These are phyloP conservation scores for Leptinotarsa texana DNA, from an alignment of 1,140 invertebrate genomes.

Conservation along the genomic window DNA sequence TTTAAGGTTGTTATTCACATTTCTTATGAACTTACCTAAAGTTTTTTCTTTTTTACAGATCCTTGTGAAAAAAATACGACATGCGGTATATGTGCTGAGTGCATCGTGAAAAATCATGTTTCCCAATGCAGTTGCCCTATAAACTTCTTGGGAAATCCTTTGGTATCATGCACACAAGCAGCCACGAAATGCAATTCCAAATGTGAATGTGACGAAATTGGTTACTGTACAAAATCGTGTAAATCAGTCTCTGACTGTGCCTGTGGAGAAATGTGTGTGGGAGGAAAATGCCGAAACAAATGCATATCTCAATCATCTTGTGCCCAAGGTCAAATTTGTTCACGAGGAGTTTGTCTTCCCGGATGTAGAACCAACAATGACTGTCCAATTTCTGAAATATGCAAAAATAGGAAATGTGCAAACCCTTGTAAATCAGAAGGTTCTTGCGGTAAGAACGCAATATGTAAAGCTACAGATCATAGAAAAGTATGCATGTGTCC, in stretches of 20 bases:
- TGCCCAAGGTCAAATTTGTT: slow-evolving; percentile 63
- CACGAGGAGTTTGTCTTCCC: slow-evolving; percentile 65
- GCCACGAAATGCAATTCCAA: slow-evolving; percentile 67
- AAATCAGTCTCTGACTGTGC: slow-evolving; percentile 68
- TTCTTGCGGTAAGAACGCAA: slow-evolving; percentile 74
- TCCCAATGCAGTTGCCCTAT: slow-evolving; percentile 82
- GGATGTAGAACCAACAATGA: slow-evolving; percentile 82
- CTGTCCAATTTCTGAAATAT: slow-evolving; percentile 76
- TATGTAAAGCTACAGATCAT: slow-evolving; percentile 76
- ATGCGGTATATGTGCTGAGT: slow-evolving; percentile 83
- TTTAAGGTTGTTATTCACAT: too few species aligned
- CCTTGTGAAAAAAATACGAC: slow-evolving; percentile 68
- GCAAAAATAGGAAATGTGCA: slow-evolving; percentile 74
- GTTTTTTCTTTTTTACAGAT: slow-evolving; percentile 61
- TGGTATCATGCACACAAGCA: slow-evolving; percentile 71
- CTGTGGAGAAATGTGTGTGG: slow-evolving; percentile 72
- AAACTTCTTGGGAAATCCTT: slow-evolving; percentile 79
- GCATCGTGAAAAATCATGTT: slow-evolving; percentile 79
- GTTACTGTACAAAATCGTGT: slow-evolving; percentile 76
- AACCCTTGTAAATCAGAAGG: slow-evolving; percentile 72
- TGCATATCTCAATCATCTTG: slow-evolving; percentile 60
- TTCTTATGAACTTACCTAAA: neutral
- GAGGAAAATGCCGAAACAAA: slow-evolving; percentile 65
- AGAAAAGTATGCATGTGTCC: slow-evolving; percentile 83
- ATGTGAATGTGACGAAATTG: slow-evolving; percentile 77